Percentiles rank a stretch among this genome's conserved stretches.
These are phyloP conservation scores for Aproaerema taeniolella DNA, from an alignment of 2,888 invertebrate species.

Conservation along the genomic window DNA sequence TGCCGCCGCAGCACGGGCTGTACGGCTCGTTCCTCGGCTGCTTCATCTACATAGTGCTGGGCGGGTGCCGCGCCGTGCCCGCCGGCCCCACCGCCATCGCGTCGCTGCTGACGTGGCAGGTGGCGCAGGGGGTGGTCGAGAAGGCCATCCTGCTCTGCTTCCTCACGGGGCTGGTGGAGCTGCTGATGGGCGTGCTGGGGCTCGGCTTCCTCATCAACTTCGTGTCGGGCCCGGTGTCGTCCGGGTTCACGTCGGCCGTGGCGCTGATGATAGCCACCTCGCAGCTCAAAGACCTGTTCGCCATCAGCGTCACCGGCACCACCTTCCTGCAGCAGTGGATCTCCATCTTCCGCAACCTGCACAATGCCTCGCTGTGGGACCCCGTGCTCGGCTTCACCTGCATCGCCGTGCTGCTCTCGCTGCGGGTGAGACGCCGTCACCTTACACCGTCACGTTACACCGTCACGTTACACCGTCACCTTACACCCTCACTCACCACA, in stretches of 20 bases:
- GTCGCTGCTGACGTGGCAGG: slow-evolving; percentile 89
- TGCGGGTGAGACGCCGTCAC: slow-evolving; percentile 81
- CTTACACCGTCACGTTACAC: too few relatives aligned
- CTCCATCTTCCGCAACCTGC: slow-evolving; percentile 82
- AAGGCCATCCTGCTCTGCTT: slow-evolving; percentile 88
- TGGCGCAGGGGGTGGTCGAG: slow-evolving; percentile 80
- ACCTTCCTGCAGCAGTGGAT: slow-evolving; percentile 89
- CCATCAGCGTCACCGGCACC: slow-evolving; percentile 82
- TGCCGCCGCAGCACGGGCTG: slow-evolving; percentile 91
- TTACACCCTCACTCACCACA: neutral
- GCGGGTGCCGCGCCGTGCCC: slow-evolving; percentile 95
- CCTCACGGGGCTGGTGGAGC: slow-evolving; percentile 83
- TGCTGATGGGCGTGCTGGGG: slow-evolving; percentile 89
- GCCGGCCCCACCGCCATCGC: slow-evolving; percentile 96
- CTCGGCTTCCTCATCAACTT: slow-evolving; percentile 93
- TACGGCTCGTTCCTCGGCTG: slow-evolving; percentile 96
- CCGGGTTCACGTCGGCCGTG: slow-evolving; percentile 93
- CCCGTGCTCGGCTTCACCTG: slow-evolving; percentile 85
- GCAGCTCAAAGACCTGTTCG: slow-evolving; percentile 90
- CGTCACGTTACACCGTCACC: too few relatives aligned
- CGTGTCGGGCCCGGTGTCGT: slow-evolving; percentile 92
- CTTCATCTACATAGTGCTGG: slow-evolving; percentile 92
- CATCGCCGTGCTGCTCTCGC: slow-evolving; percentile 84
- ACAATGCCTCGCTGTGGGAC: slow-evolving; percentile 82
- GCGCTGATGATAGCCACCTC: slow-evolving; percentile 92